These are phyloP conservation scores for Steromphala cineraria DNA, from an alignment of 2,888 invertebrate genomes.

Conservation along the genomic window DNA sequence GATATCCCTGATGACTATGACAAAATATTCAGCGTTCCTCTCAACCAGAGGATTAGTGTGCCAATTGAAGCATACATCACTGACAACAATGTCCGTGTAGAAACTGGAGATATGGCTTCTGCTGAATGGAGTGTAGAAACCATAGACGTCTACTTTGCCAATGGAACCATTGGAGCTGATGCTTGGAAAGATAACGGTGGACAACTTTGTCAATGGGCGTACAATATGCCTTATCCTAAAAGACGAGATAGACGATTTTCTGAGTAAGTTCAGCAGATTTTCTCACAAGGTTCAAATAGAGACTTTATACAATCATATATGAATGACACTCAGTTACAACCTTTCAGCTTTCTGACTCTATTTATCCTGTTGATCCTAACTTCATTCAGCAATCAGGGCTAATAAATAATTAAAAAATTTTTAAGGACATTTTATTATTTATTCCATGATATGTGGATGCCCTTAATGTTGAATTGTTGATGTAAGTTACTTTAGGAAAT, in stretches of 20 bases:
- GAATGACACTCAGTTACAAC: too few species aligned
- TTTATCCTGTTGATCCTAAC: too few species aligned
- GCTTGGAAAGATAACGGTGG: slow-evolving; percentile 18
- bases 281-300: too few species aligned
- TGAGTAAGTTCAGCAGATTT: background rate
- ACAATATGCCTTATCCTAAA: slow-evolving; percentile 6
- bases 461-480: too few species aligned
- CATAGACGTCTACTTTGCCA: background rate
- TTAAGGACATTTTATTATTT: too few species aligned
- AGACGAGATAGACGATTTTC: slow-evolving; percentile 11
- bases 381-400: too few species aligned
- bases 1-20: slow-evolving; percentile 5
- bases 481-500: too few species aligned
- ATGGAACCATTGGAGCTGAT: background rate
- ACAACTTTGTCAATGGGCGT: slow-evolving; percentile 22
- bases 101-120: background rate
- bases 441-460: too few species aligned
- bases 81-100: background rate
- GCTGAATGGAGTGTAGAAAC: background rate
- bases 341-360: too few species aligned
- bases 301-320: too few species aligned
- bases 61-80: slow-evolving; percentile 9
- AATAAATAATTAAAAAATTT: too few species aligned
- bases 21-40: slow-evolving; percentile 22
- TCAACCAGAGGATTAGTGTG: slow-evolving; percentile 21